Conservation (phyloP, 2,888 invertebrate genomes). For the Fragum fragum region DNA sequence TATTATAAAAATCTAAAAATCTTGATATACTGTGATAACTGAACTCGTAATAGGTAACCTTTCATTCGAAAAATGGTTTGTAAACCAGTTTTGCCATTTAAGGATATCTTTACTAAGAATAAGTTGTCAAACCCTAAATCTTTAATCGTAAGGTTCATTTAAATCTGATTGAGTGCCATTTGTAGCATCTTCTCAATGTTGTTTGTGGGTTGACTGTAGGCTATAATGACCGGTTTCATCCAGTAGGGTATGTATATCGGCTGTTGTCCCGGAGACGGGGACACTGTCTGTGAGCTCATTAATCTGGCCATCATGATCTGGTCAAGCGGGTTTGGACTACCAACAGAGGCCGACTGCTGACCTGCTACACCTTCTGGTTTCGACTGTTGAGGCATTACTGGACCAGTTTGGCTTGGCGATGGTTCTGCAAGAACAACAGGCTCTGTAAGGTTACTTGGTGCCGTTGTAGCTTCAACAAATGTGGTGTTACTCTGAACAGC, state of each 20-base stretch:
- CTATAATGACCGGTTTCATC: background rate
- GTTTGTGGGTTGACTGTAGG: background rate
- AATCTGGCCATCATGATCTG: constrained; percentile 1
- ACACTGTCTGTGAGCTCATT: background rate
- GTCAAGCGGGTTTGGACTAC: background rate
- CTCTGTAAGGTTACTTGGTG: background rate
- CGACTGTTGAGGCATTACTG: background rate
- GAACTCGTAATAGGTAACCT: too few relatives aligned
- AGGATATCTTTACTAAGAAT: too few relatives aligned
- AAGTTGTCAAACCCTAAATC: too few relatives aligned
- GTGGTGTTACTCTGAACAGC: too few relatives aligned
- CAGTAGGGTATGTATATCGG: background rate
- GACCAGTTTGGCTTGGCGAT: background rate
- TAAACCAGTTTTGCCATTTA: too few relatives aligned
- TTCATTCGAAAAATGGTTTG: too few relatives aligned
- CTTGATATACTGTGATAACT: too few relatives aligned
- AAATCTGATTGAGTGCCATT: background rate
- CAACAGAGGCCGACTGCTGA: background rate
- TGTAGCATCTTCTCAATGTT: background rate
- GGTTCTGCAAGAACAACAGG: background rate
- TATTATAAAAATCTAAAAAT: too few relatives aligned
- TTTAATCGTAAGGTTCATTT: too few relatives aligned
- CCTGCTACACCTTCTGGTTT: background rate
- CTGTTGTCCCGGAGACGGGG: background rate
- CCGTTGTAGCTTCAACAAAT: too few relatives aligned